These are phyloP conservation scores for Drosophila trapezifrons DNA, from an alignment of 1,140 invertebrate genomes.

Conservation along the genomic window DNA sequence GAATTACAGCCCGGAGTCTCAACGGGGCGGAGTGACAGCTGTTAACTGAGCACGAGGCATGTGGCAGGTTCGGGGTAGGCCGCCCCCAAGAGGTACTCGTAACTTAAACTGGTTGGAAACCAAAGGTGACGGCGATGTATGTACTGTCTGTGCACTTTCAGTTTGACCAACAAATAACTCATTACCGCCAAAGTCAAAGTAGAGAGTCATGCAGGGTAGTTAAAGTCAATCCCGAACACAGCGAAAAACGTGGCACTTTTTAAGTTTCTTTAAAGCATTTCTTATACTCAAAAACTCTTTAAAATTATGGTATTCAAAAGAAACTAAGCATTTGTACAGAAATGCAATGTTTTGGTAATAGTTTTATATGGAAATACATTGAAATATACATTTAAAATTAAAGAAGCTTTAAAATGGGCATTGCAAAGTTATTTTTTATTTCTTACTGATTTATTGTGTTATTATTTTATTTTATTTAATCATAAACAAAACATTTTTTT, in stretches of 20 bases:
- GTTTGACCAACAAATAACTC: constrained; percentile 28
- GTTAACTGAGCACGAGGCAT: constrained; percentile 41
- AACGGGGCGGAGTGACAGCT: constrained; percentile 39
- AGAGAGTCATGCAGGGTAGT: constrained; percentile 1
- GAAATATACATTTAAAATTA: no score
- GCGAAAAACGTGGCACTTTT: background rate
- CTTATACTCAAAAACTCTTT: no score
- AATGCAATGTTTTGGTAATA: no score
- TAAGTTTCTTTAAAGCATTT: background rate
- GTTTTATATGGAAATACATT: no score
- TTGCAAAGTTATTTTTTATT: no score
- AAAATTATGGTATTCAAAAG: no score
- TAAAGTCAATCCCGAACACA: background rate
- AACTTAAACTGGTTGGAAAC: constrained; percentile 26
- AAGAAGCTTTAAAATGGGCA: no score
- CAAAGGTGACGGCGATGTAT: constrained; percentile 25
- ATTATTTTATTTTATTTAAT: no score
- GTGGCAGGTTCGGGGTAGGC: constrained; percentile 5
- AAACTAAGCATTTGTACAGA: no score
- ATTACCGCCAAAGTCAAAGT: background rate
- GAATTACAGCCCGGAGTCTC: constrained; percentile 31
- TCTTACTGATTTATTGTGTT: no score
- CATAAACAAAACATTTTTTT: no score
- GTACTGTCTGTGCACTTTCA: background rate
- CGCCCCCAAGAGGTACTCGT: constrained; percentile 16